phyloP scores from a whole-genome alignment of 2,888 invertebrate species.

The Hydraecia micacea region DNA sequence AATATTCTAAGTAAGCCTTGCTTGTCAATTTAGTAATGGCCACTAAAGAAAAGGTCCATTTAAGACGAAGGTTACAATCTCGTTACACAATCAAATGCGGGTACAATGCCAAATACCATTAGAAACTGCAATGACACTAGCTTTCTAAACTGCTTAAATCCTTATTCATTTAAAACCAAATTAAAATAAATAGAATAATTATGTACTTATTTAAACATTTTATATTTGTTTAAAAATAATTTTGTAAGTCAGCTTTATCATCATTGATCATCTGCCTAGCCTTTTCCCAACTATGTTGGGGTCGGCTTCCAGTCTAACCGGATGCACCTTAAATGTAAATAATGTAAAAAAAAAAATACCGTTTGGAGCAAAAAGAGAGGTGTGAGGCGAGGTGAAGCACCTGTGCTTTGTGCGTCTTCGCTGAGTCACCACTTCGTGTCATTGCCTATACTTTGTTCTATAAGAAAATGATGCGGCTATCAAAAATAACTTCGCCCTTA shows the following conservation, averaged over 20 bases:
- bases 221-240: slow-evolving; percentile 3
- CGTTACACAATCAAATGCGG: slow-evolving; percentile 47
- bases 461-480: neutral
- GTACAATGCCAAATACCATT: slow-evolving; percentile 58
- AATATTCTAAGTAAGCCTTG: neutral
- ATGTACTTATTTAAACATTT: too few species aligned
- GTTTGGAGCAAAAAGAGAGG: too few species aligned
- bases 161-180: neutral
- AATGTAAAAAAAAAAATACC: too few species aligned
- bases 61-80: slow-evolving; percentile 42
- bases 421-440: too few species aligned
- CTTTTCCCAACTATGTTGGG: too few species aligned
- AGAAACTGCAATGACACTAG: slow-evolving; percentile 46
- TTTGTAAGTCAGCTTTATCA: neutral
- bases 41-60: slow-evolving; percentile 22
- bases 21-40: slow-evolving; percentile 1
- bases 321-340: too few species aligned
- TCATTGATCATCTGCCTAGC: too few species aligned
- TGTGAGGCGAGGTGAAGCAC: too few species aligned
- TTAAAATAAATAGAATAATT: neutral
- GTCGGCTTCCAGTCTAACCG: too few species aligned
- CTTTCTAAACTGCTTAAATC: slow-evolving; percentile 38
- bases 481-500: neutral
- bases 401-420: too few species aligned
- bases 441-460: neutral